phyloP scores from a whole-genome alignment of 2,113 vertebrate genomes.

The Dasyprocta punctata region DNA sequence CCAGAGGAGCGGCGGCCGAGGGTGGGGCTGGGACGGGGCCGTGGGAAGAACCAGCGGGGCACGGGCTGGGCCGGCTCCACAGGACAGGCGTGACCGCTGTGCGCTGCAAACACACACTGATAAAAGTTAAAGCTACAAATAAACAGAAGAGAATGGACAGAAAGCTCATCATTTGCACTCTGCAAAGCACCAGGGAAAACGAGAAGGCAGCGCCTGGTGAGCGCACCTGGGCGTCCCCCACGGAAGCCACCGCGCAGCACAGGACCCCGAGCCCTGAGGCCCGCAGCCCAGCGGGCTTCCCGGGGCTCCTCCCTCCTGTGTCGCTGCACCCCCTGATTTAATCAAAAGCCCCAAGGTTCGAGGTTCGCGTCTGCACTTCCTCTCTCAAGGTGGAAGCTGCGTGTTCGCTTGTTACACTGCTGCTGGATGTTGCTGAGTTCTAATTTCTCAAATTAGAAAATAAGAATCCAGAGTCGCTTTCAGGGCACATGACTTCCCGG shows the following conservation, averaged over 20 bases:
- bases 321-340: neutral
- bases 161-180: neutral
- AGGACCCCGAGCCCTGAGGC: neutral
- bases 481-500: neutral
- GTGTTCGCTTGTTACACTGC: rapidly evolving
- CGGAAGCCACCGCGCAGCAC: neutral
- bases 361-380: neutral
- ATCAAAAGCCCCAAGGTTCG: rapidly evolving
- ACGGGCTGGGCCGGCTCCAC: neutral
- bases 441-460: neutral
- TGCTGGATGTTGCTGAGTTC: neutral
- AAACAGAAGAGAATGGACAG: neutral
- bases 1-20: neutral
- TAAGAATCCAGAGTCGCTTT: neutral
- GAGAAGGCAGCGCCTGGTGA: too few relatives aligned
- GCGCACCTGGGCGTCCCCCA: neutral
- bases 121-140: neutral
- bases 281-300: neutral
- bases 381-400: too few relatives aligned
- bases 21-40: neutral
- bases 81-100: neutral
- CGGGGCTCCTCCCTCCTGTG: neutral
- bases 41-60: neutral
- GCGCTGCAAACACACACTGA: neutral
- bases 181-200: neutral